A percentile compares a stretch with the other conserved stretches of the same genome.
Conservation (phyloP, 1,140 invertebrate species). For the Telenomus remus region DNA sequence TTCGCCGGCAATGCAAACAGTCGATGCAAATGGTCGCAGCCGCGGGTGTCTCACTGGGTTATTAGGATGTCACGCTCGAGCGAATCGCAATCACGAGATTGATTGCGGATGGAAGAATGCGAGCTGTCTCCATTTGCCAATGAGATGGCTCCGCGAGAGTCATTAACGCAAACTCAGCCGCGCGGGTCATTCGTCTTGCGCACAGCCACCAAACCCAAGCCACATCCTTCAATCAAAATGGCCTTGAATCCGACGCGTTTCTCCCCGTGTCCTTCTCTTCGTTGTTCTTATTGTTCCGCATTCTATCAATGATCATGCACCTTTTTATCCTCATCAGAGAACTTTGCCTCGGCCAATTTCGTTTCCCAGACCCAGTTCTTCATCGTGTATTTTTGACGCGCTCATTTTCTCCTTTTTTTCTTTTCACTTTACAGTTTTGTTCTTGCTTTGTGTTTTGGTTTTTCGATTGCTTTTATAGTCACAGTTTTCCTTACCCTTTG, state of each 20-base stretch:
- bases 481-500: not conserved
- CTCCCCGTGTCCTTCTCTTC: not conserved
- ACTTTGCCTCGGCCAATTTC: no score
- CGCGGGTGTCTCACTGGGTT: conserved; percentile 12
- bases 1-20: conserved; percentile 23
- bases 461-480: no score
- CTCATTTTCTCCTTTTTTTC: no score
- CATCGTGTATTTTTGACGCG: no score
- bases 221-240: conserved; percentile 45
- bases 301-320: conserved; percentile 9
- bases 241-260: conserved; percentile 39
- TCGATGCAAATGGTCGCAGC: not conserved
- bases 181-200: conserved; percentile 51
- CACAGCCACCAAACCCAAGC: conserved; percentile 27
- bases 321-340: not conserved
- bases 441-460: no score
- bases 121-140: conserved; percentile 42
- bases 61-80: conserved; percentile 43
- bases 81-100: conserved; percentile 44
- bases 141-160: conserved; percentile 27
- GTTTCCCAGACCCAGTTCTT: no score
- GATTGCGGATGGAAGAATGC: conserved; percentile 47
- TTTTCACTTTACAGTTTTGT: no score
- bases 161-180: conserved; percentile 44
- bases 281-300: conserved; percentile 10